phyloP scores from a whole-genome alignment of 2,888 invertebrate genomes.

The Cloeon dipterum region DNA sequence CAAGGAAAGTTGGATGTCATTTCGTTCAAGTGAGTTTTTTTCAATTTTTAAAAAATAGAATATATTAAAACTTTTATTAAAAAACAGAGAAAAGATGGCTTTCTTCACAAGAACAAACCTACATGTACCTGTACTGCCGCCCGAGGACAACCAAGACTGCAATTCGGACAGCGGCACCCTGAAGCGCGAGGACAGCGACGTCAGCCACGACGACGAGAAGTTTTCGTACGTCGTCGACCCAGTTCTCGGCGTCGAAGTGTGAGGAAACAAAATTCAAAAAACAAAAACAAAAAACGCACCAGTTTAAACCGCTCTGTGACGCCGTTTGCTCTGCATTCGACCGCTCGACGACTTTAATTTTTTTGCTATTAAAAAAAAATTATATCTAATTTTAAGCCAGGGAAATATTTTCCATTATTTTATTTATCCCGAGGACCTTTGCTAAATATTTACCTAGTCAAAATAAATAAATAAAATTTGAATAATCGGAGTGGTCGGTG shows the following conservation, averaged over 20 bases:
- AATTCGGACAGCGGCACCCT: constrained; percentile 9
- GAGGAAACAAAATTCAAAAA: too few relatives aligned
- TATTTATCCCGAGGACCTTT: too few relatives aligned
- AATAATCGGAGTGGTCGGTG: background rate
- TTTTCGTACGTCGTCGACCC: constrained; percentile 67
- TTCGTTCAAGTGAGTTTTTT: constrained; percentile 61
- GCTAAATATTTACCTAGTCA: too few relatives aligned
- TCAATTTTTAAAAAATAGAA: constrained; percentile 1
- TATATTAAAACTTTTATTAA: constrained; percentile 2
- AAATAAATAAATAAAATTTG: too few relatives aligned
- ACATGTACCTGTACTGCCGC: constrained; percentile 50
- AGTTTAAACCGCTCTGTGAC: constrained; percentile 3
- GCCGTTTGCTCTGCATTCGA: constrained; percentile 3
- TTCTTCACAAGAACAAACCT: constrained; percentile 72
- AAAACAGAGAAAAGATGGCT: constrained; percentile 93
- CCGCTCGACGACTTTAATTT: too few relatives aligned
- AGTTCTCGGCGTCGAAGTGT: constrained; percentile 67
- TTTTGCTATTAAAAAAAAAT: too few relatives aligned
- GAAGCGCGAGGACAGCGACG: constrained; percentile 19
- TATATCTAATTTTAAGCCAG: too few relatives aligned
- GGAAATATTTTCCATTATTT: too few relatives aligned
- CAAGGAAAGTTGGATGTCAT: constrained; percentile 76
- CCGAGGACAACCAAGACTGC: constrained; percentile 26
- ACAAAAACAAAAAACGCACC: constrained; percentile 1
- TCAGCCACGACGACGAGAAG: constrained; percentile 19